phyloP scores from a whole-genome alignment of 2,888 invertebrate genomes.

The Caenorhabditis becei region DNA sequence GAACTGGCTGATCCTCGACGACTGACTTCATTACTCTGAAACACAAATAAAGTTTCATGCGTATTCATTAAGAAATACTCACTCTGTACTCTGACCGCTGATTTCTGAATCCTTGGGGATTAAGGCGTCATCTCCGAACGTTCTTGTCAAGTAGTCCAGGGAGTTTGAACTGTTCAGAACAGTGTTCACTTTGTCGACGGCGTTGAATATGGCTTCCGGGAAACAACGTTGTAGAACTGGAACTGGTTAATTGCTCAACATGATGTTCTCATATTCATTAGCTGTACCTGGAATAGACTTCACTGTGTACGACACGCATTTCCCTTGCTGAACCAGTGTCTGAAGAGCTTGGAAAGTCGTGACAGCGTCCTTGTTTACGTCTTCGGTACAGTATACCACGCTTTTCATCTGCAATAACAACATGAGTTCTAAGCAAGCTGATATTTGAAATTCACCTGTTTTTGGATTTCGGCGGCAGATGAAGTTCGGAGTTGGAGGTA shows the following conservation, averaged over 20 bases:
- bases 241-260: conserved; percentile 34
- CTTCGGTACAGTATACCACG: conserved; percentile 71
- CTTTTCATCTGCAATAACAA: conserved; percentile 47
- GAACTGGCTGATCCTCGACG: conserved; percentile 65
- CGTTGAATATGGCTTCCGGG: conserved; percentile 75
- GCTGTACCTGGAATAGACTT: conserved; percentile 75
- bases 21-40: conserved; percentile 68
- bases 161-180: conserved; percentile 60
- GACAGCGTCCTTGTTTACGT: conserved; percentile 70
- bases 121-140: conserved; percentile 63
- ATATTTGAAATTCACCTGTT: conserved; percentile 9
- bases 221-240: conserved; percentile 78
- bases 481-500: conserved; percentile 74
- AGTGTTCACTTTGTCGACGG: conserved; percentile 67
- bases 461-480: conserved; percentile 55
- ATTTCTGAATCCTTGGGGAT: conserved; percentile 63
- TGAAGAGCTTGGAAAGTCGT: conserved; percentile 68
- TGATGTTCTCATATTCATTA: too few species aligned
- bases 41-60: neutral
- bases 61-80: neutral
- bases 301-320: conserved; percentile 78
- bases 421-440: neutral
- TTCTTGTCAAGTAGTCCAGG: conserved; percentile 50
- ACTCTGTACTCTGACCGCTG: conserved; percentile 57
- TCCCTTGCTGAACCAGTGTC: conserved; percentile 65